A percentile compares a stretch with the other conserved stretches of the same genome.
phyloP scores from a whole-genome alignment of 2,113 vertebrate genomes.

The Galemys pyrenaicus region DNA sequence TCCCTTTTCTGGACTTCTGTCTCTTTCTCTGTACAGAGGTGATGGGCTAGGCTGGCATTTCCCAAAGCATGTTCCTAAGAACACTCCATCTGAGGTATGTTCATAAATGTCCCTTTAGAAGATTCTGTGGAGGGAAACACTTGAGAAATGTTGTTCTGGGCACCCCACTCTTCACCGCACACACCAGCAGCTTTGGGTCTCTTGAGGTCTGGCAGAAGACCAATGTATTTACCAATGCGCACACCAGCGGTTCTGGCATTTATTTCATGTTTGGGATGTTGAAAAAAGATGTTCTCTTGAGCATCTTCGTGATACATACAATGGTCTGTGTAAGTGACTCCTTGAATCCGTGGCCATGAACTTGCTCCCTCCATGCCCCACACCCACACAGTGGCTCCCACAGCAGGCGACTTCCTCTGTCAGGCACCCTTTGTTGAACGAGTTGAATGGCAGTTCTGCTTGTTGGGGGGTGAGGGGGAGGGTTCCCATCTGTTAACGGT shows the following conservation, averaged over 20 bases:
- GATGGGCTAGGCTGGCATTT: neutral
- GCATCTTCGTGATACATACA: neutral
- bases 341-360: neutral
- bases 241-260: neutral
- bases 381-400: neutral
- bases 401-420: neutral
- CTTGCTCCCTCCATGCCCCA: neutral
- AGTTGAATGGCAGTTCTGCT: neutral
- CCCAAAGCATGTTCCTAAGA: neutral
- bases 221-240: neutral
- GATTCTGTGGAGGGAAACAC: neutral
- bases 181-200: neutral
- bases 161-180: neutral
- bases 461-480: too few relatives aligned
- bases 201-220: neutral
- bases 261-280: neutral
- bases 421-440: neutral
- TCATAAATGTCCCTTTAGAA: neutral
- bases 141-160: fast-evolving
- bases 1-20: neutral
- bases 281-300: neutral
- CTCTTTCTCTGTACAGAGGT: neutral
- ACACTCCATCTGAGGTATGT: neutral
- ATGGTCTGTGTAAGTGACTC: neutral
- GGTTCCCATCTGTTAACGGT: too few relatives aligned